Evolutionary conservation across 2,888 invertebrate genomes (phyloP), one percentile per base, ranked within the genome.

Genomic region (Hypomecis punctinalis): DNA sequence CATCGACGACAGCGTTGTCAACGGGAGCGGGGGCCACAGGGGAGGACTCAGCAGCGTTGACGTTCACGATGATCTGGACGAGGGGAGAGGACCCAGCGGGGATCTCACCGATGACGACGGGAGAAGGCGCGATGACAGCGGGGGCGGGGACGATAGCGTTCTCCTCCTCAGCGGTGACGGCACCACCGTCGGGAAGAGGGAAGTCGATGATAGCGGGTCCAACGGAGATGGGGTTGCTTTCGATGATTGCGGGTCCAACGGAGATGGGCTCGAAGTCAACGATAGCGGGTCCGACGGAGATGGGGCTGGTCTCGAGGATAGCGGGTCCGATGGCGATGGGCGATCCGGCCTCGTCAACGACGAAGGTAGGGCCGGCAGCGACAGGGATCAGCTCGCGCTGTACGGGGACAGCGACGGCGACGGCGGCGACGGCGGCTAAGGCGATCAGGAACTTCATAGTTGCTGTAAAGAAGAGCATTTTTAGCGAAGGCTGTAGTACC

Each of bases 41-140:
- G 23, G 68, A 39, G 13, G 68, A 67, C 23, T 70, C 70, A 23
- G 71, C 71, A 57, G 75, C 62, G 63, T 77, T 75, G 56, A 81
- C 76, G 73, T 82, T 83, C 70, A 83, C 56, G 75, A 83, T 76
- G 72, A 84, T 79, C 74, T 82, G 81, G 45, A 83, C 79, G 43
- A 81, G 73, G 37, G 79, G 78, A 66, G 76, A 59, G 46, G 56
- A 61, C 58, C 61, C 54, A 53, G 75, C 48, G 46, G 66, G 65
- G 61, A 67, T 69, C 36, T 66, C 62, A 39, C 67, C 54, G 52
- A 68, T 33, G 48, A 69, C 56, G 59, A 70, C 69, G 51, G 75
- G 76, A 11, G 72, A 43, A 51, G 67, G 59, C 56, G 37, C 47
- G n/a, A 60, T 62, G 23, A 64, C 61, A 23, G 67, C 43, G 59